These are phyloP conservation scores for Drosophila lacteicornis DNA, from an alignment of 1,140 invertebrate genomes.

Conservation along the genomic window DNA sequence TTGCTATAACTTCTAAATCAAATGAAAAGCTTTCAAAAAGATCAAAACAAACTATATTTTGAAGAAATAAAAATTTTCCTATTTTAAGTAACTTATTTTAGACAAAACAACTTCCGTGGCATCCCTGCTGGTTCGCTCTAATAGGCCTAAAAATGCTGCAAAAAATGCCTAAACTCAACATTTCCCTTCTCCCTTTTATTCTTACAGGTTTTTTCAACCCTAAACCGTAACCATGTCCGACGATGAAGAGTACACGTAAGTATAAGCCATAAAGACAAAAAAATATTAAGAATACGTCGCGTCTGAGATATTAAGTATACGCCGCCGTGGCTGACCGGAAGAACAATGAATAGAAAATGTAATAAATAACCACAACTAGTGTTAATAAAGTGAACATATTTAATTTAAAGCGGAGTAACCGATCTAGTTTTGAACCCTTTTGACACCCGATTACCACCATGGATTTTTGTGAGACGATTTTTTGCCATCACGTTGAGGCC, in stretches of 20 bases:
- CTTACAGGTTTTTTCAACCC: slow-evolving; percentile 86
- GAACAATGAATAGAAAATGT: not conserved
- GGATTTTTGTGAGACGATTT: slow-evolving; percentile 27
- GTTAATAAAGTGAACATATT: slow-evolving; percentile 36
- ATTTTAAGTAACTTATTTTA: no score
- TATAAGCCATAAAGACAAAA: slow-evolving; percentile 11
- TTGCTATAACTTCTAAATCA: not conserved
- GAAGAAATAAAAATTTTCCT: not conserved
- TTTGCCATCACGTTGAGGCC: slow-evolving; percentile 19
- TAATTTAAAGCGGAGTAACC: slow-evolving; percentile 22
- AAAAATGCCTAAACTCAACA: not conserved
- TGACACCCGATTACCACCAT: slow-evolving; percentile 17
- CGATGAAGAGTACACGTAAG: slow-evolving; percentile 91
- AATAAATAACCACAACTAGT: slow-evolving; percentile 14
- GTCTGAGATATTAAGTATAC: slow-evolving; percentile 53
- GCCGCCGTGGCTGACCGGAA: slow-evolving; percentile 1
- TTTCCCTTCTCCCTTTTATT: slow-evolving; percentile 23
- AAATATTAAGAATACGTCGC: slow-evolving; percentile 52
- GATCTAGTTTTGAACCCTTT: slow-evolving; percentile 21
- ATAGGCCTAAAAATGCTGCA: not conserved
- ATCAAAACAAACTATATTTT: not conserved
- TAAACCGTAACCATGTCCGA: slow-evolving; percentile 89
- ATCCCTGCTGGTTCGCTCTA: not conserved
- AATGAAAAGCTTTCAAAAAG: not conserved
- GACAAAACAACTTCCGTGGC: not conserved